Evolutionary conservation across 1,140 invertebrate species (phyloP), one percentile per base, ranked within the genome.

Genomic region (Neoseiulus cucumeris): DNA sequence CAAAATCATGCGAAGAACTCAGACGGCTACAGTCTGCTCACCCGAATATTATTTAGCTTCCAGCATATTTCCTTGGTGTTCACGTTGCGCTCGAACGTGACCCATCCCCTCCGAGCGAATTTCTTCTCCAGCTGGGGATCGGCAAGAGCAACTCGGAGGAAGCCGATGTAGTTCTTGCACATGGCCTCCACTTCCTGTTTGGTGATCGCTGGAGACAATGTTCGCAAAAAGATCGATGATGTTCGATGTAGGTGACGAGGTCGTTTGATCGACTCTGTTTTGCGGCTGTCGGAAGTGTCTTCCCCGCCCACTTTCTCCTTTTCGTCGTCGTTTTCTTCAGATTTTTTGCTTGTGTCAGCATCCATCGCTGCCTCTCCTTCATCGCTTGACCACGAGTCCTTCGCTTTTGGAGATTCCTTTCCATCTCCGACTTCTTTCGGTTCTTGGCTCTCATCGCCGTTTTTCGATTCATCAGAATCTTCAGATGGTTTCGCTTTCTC

Each of bases 41-140:
- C 86, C 70, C 89, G 78, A 68, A 95, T 91, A 71, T 93, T 96
- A 73, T 97, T 98, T 9, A 98, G 80, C 75, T 90, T 93, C 93
- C 93, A 99, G 75, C 95, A 99, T 67, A 98, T 98, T 75, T 98
- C 93, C 75, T 97, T 98, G 67, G 99, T 98, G 74, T 98, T 97
- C 7, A 97, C 93, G 73, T 92, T 85, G 42, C 91, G 79, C 70
- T 91, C 86, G 77, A 97, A 99, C 0, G 95, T 98, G 4, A 97
- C 92, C 95, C 95, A 99, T 44, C 92, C 96, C 59, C 93, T 82
- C 28, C 95, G 82, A 75, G 91, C 88, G 85, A 94, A 98, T 42
- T 91, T 81, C 45, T 92, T 81, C 72, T 98, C 94, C 0, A 91
- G 87, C 71, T 94, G 82, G 1, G 96, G 95, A 79, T 99, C 96